These are phyloP conservation scores for Hyla sarda DNA, from an alignment of 2,113 vertebrate species.

Conservation along the genomic window DNA sequence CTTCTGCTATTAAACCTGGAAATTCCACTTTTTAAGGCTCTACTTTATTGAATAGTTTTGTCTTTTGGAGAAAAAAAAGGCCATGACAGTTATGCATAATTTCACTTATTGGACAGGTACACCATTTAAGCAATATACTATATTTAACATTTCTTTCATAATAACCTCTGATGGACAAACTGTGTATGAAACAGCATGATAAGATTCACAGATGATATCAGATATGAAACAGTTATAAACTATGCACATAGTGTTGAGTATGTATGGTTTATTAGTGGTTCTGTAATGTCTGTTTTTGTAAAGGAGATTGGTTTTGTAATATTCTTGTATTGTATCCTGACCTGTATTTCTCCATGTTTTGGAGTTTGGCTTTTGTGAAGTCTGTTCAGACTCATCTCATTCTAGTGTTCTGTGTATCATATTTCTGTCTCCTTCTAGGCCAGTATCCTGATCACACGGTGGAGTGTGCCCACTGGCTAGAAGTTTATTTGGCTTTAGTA, in stretches of 20 bases:
- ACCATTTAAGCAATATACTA: neutral
- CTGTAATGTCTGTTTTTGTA: too few species aligned
- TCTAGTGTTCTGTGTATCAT: too few species aligned
- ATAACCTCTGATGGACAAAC: constrained; percentile 28
- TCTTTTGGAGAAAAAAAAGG: neutral
- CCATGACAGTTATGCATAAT: neutral
- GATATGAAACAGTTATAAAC: neutral
- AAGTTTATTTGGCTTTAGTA: too few species aligned
- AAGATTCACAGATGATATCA: neutral
- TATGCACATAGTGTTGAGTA: neutral
- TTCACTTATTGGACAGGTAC: neutral
- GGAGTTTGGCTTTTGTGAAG: too few species aligned
- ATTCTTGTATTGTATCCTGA: too few species aligned
- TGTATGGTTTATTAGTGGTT: neutral
- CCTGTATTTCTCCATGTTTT: too few species aligned
- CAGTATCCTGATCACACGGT: too few species aligned
- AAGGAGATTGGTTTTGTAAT: too few species aligned
- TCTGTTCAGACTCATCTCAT: too few species aligned
- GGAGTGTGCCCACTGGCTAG: too few species aligned
- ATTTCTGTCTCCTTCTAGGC: too few species aligned
- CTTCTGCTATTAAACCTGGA: constrained; percentile 34
- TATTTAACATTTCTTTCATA: neutral
- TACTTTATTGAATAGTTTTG: constrained; percentile 2
- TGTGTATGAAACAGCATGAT: neutral
- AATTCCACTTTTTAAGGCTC: neutral